Evolutionary conservation across 2,797 vertebrate genomes (phyloP), one percentile per base, ranked within the genome.

Genomic region (Philypnodon macrostomus): DNA sequence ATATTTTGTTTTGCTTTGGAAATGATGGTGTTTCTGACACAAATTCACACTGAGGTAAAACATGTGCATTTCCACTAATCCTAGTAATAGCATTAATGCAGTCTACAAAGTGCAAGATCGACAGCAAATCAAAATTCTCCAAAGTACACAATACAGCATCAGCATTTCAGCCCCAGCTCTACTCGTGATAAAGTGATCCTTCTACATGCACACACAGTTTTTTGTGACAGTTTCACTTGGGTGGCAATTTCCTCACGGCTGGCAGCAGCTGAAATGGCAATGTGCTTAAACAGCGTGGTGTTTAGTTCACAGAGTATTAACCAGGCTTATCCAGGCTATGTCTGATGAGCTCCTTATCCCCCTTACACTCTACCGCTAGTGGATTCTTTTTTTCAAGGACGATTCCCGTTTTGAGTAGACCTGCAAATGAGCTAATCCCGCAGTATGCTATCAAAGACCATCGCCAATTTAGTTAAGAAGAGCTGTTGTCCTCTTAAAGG

Each of bases 291-390:
- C 58, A 66, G 67, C 52, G 44, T 52, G 52, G 61, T 77, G 61
- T 75, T 75, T 65, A 69, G 71, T 76, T 81, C 57, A 54, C 58
- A 70, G 63, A 57, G 65, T 69, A 74, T 79, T 77, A 81, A 58
- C 62, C 38, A 38, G 44, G 64, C 72, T 79, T 71, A 80, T 78
- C 64, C 76, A 72, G 23, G 35, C 63, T 49, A 45, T n/a, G 65
- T 60, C 67, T 73, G 60, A 77, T 73, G 59, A 75, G 63, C 63
- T 73, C 18, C 68, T 78, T 71, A 75, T 70, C 68, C 60, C 42
- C 24, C 16, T n/a, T n/a, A n/a, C n/a, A n/a, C 18, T 46, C 54
- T 58, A 48, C 51, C 31, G 4, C 47, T 29, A 18, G 19, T 21
- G 35, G 21, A 18, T 11, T 36, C 31, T 36, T 48, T 41, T 49